Percentiles rank a stretch among this genome's conserved stretches.
Conservation (phyloP, 1,140 invertebrate genomes). For the Drosophila athabasca region DNA sequence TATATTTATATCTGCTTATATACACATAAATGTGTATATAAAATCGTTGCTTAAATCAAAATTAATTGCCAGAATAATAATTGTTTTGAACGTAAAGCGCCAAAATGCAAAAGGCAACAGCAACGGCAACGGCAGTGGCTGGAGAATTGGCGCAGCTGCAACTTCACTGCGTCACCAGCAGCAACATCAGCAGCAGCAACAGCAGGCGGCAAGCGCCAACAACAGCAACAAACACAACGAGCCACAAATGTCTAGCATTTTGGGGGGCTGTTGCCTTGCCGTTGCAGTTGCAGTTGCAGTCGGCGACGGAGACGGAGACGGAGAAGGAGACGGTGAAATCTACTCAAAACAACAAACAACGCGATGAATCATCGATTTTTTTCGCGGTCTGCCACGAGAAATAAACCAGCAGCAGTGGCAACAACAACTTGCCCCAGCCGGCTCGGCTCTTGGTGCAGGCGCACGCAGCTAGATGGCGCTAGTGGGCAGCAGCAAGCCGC, state of each 20-base stretch:
- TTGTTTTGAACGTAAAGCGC: constrained; percentile 82
- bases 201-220: constrained; percentile 68
- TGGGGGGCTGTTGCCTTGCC: constrained; percentile 29
- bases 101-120: constrained; percentile 64
- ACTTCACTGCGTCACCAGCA: constrained; percentile 65
- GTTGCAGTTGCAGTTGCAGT: constrained; percentile 32
- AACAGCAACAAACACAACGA: constrained; percentile 34
- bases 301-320: constrained; percentile 4
- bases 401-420: constrained; percentile 12
- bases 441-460: constrained; percentile 64
- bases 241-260: constrained; percentile 73
- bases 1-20: constrained; percentile 26
- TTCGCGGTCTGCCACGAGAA: constrained; percentile 47
- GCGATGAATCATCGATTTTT: constrained; percentile 76
- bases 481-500: constrained; percentile 54
- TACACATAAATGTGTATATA: constrained; percentile 66
- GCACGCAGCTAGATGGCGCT: constrained; percentile 78
- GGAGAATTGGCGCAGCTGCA: constrained; percentile 80
- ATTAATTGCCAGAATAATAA: constrained; percentile 83
- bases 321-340: constrained; percentile 32
- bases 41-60: constrained; percentile 82
- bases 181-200: constrained; percentile 48
- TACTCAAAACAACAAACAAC: constrained; percentile 73
- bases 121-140: constrained; percentile 12
- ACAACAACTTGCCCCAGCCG: constrained; percentile 47